Evolutionary conservation across 1,140 invertebrate species (phyloP).

Genomic region (Mamestra configurata): DNA sequence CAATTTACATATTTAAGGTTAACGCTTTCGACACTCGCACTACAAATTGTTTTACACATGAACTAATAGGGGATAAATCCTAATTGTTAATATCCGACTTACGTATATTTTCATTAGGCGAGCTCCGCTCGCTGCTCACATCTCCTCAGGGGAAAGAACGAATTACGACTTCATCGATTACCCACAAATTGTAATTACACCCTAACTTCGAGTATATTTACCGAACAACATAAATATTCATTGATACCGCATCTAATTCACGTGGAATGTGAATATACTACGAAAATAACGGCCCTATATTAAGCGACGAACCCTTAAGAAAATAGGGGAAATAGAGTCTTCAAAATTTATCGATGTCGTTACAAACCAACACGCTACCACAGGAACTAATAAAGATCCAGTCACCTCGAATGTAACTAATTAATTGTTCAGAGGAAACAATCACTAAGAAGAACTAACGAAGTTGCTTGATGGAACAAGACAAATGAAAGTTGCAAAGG

Average conservation of each 20-base stretch:
- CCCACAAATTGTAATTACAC: constrained; percentile 53
- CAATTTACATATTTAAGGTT: constrained; percentile 37
- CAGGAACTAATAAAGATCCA: constrained; percentile 32
- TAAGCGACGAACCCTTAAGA: constrained; percentile 13
- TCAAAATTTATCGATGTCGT: constrained; percentile 33
- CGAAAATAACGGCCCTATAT: constrained; percentile 35
- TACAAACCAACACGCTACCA: constrained; percentile 12
- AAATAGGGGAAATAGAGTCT: constrained; percentile 18
- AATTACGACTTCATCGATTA: constrained; percentile 53
- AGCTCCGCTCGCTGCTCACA: constrained; percentile 9
- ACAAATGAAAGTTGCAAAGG: constrained; percentile 59
- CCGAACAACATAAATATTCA: constrained; percentile 40
- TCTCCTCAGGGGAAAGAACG: constrained; percentile 41
- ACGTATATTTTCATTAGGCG: constrained; percentile 56
- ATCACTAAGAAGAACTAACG: constrained; percentile 43
- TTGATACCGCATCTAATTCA: constrained; percentile 39
- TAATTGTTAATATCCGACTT: constrained; percentile 51
- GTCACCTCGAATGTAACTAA: constrained; percentile 43
- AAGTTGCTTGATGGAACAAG: constrained; percentile 53
- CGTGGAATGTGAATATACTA: constrained; percentile 35
- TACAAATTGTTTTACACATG: constrained; percentile 34
- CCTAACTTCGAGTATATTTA: constrained; percentile 20
- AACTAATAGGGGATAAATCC: constrained; percentile 41
- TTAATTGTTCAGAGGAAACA: constrained; percentile 49
- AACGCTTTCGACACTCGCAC: constrained; percentile 12